Percentiles rank a stretch among this genome's conserved stretches.
phyloP scores from a whole-genome alignment of 1,140 invertebrate species.

The Listronotus bonariensis region DNA sequence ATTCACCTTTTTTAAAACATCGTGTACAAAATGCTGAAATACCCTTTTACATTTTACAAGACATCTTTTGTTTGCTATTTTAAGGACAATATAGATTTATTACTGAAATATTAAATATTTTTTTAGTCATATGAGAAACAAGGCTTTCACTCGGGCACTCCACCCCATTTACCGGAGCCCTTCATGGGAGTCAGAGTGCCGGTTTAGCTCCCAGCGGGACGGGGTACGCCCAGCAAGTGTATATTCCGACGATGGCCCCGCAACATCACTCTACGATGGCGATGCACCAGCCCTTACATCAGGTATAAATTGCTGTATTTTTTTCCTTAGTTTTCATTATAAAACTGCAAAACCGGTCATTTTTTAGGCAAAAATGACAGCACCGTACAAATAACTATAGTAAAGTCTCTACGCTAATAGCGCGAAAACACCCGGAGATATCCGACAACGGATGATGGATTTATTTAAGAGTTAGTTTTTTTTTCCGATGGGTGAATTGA shows the following conservation, averaged over 20 bases:
- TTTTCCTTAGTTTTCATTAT: neutral
- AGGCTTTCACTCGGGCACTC: slow-evolving; percentile 81
- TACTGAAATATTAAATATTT: slow-evolving; percentile 27
- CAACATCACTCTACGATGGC: slow-evolving; percentile 64
- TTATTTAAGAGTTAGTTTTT: too few species aligned
- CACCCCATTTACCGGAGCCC: slow-evolving; percentile 72
- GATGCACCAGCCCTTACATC: slow-evolving; percentile 78
- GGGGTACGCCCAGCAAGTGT: slow-evolving; percentile 67
- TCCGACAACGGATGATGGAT: too few species aligned
- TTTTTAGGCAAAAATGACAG: too few species aligned
- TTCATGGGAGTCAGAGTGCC: slow-evolving; percentile 73
- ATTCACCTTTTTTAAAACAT: too few species aligned
- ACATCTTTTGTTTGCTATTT: slow-evolving; percentile 2
- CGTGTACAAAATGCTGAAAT: too few species aligned
- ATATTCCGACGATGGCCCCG: slow-evolving; percentile 74
- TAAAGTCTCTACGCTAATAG: too few species aligned
- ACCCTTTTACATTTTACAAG: too few species aligned
- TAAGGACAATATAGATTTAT: slow-evolving; percentile 25
- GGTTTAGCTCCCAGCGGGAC: slow-evolving; percentile 70
- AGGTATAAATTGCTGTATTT: slow-evolving; percentile 56
- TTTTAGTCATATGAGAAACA: slow-evolving; percentile 83
- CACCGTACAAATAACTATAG: too few species aligned
- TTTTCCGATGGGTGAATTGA: too few species aligned
- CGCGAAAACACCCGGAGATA: neutral
- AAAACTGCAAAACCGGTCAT: too few species aligned